A percentile compares a stretch with the other conserved stretches of the same genome.
Evolutionary conservation across 2,888 invertebrate genomes (phyloP).

Genomic region (Cordilura impudica): DNA sequence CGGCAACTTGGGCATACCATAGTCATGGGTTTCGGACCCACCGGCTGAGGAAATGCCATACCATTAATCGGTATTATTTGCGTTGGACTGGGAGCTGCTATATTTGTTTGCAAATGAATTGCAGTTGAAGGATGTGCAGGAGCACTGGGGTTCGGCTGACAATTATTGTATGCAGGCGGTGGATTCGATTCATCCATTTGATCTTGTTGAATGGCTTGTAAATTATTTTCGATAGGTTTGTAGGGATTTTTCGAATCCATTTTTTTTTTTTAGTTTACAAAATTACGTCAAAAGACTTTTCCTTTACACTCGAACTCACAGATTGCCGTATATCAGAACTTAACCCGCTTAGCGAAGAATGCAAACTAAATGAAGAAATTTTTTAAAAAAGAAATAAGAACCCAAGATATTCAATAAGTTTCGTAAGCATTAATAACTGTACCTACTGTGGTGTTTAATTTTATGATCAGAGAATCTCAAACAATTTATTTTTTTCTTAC

Average conservation of each 20-base stretch:
- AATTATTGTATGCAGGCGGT: background rate
- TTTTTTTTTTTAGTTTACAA: too few relatives aligned
- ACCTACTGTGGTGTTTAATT: too few relatives aligned
- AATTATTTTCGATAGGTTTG: background rate
- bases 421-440: too few relatives aligned
- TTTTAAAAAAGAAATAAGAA: too few relatives aligned
- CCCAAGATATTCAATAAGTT: too few relatives aligned
- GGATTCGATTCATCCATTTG: background rate
- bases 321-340: too few relatives aligned
- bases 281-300: too few relatives aligned
- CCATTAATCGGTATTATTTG: background rate
- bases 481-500: too few relatives aligned
- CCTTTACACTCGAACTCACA: too few relatives aligned
- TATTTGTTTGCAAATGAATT: background rate
- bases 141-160: background rate
- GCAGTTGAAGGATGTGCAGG: background rate
- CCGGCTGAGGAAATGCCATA: constrained; percentile 24
- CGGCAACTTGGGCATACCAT: constrained; percentile 61
- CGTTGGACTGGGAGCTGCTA: background rate
- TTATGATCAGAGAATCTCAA: too few relatives aligned
- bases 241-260: constrained; percentile 9
- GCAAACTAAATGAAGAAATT: too few relatives aligned
- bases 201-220: background rate
- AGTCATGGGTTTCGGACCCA: constrained; percentile 59
- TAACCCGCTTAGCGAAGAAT: too few relatives aligned